These are phyloP conservation scores for Camelus dromedarius DNA, from an alignment of 2,113 vertebrate genomes.

Conservation along the genomic window DNA sequence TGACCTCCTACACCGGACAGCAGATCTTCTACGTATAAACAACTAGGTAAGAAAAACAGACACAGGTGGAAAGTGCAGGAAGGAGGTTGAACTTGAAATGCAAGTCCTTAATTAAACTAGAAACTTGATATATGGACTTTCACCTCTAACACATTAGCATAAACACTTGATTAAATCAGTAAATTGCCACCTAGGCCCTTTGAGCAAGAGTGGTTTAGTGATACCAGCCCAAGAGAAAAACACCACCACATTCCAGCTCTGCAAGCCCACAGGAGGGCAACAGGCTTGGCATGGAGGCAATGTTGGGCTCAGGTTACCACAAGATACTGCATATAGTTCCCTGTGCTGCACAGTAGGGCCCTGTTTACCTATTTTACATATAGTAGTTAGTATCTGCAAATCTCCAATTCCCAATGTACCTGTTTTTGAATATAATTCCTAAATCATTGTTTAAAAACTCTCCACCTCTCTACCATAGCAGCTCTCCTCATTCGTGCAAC, in stretches of 20 bases:
- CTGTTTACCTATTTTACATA: too few species aligned
- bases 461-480: background rate
- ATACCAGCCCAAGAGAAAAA: background rate
- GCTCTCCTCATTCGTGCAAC: background rate
- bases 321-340: too few species aligned
- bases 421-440: background rate
- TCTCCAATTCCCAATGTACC: too few species aligned
- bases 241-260: background rate
- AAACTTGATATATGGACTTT: background rate
- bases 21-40: background rate
- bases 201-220: background rate
- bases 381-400: too few species aligned
- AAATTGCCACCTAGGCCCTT: background rate
- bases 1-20: background rate
- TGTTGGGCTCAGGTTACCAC: too few species aligned
- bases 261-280: background rate
- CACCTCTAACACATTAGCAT: background rate
- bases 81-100: background rate
- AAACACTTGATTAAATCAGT: conserved; percentile 43
- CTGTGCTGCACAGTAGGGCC: too few species aligned
- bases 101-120: conserved; percentile 54
- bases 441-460: background rate
- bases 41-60: background rate
- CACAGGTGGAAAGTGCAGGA: background rate
- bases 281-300: too few species aligned